Conservation (phyloP, 2,888 invertebrate genomes). For the Thera obeliscata region DNA sequence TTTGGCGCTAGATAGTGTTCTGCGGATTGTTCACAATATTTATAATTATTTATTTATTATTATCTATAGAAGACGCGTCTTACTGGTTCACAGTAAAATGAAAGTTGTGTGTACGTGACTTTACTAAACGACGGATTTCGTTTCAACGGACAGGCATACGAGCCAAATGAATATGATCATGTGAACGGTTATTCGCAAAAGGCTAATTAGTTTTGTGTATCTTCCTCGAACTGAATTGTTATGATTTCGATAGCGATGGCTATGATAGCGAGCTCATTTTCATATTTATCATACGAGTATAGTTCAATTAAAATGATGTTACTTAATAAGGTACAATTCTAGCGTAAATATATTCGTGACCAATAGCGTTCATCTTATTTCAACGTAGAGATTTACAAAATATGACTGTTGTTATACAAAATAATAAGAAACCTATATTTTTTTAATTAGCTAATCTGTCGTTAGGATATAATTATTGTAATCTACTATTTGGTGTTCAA, state of each 20-base stretch:
- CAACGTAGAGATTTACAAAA: conserved; percentile 68
- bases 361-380: conserved; percentile 73
- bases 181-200: background rate
- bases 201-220: background rate
- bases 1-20: no score
- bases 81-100: no score
- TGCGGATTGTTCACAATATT: no score
- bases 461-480: conserved; percentile 65
- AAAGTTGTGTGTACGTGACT: no score
- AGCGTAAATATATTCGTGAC: conserved; percentile 61
- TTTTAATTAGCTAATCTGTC: conserved; percentile 81
- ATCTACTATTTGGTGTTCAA: conserved; percentile 75
- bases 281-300: conserved; percentile 5
- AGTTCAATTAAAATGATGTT: conserved; percentile 17
- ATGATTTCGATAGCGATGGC: background rate
- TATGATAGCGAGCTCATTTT: conserved; percentile 2
- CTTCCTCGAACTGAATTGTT: background rate
- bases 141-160: no score
- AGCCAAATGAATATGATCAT: background rate
- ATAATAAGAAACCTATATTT: conserved; percentile 73
- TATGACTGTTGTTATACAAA: conserved; percentile 75
- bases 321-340: conserved; percentile 44
- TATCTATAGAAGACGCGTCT: no score
- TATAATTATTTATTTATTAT: no score
- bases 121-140: no score